A percentile compares a stretch with the other conserved stretches of the same genome.
phyloP scores from a whole-genome alignment of 2,113 vertebrate genomes.

The Sander vitreus region DNA sequence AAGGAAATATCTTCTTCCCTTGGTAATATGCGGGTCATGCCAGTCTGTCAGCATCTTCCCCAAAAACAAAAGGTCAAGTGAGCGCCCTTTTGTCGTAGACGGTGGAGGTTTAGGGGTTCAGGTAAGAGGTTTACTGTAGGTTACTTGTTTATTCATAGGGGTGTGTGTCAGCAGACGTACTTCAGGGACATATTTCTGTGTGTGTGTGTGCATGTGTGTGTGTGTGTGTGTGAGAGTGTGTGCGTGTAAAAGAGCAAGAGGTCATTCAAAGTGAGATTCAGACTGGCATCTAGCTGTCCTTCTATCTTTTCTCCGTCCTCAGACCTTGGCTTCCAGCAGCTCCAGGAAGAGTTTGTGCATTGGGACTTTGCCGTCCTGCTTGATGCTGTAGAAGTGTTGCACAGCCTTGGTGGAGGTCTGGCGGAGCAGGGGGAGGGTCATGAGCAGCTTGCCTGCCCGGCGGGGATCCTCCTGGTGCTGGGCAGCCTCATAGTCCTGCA shows the following conservation, averaged over 20 bases:
- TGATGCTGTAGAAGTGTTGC: constrained; percentile 99
- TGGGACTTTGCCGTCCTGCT: constrained; percentile 99
- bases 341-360: constrained; percentile 99
- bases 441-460: constrained; percentile 96
- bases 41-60: constrained; percentile 65
- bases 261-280: constrained; percentile 71
- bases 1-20: constrained; percentile 59
- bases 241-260: constrained; percentile 73
- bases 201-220: constrained; percentile 27
- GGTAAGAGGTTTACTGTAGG: constrained; percentile 55
- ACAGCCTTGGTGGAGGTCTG: constrained; percentile 99
- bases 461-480: constrained; percentile 98
- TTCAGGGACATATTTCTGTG: constrained; percentile 47
- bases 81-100: constrained; percentile 75
- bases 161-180: constrained; percentile 53
- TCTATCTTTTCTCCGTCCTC: constrained; percentile 73
- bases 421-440: constrained; percentile 97
- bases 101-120: constrained; percentile 51
- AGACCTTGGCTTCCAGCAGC: constrained; percentile 99
- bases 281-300: constrained; percentile 50
- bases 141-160: constrained; percentile 63
- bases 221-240: constrained; percentile 38
- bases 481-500: constrained; percentile 97
- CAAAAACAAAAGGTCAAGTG: constrained; percentile 53
- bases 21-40: constrained; percentile 60